A percentile compares a stretch with the other conserved stretches of the same genome.
phyloP scores from a whole-genome alignment of 2,797 vertebrate species.

The Hippopotamyrus pictus region DNA sequence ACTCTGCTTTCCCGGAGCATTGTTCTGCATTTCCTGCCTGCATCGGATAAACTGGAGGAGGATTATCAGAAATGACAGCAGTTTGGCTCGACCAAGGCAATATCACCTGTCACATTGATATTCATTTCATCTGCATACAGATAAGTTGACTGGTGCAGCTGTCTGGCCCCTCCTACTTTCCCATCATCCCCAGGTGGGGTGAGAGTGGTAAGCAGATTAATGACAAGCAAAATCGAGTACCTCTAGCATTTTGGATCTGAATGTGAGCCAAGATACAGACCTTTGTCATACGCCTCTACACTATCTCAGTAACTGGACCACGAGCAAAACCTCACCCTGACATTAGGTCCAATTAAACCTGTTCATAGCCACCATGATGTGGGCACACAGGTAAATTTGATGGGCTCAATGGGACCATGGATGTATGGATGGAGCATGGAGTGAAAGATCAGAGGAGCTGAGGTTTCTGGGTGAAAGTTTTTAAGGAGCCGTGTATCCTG shows the following conservation, averaged over 20 bases:
- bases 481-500: background rate
- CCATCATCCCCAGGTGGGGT: background rate
- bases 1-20: background rate
- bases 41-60: conserved; percentile 26
- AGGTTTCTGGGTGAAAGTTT: conserved; percentile 21
- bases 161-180: conserved; percentile 39
- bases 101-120: conserved; percentile 53
- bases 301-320: background rate
- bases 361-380: background rate
- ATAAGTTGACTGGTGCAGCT: conserved; percentile 50
- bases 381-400: background rate
- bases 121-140: conserved; percentile 64
- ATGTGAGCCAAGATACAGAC: background rate
- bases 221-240: background rate
- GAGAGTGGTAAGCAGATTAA: background rate
- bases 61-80: conserved; percentile 27
- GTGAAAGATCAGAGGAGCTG: conserved; percentile 33
- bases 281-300: background rate
- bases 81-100: conserved; percentile 45
- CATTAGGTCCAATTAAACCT: background rate
- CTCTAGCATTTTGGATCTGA: background rate
- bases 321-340: background rate
- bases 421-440: conserved; percentile 40
- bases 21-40: background rate
- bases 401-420: background rate